phyloP scores from a whole-genome alignment of 2,797 vertebrate genomes.

The Sebastes vulpes region DNA sequence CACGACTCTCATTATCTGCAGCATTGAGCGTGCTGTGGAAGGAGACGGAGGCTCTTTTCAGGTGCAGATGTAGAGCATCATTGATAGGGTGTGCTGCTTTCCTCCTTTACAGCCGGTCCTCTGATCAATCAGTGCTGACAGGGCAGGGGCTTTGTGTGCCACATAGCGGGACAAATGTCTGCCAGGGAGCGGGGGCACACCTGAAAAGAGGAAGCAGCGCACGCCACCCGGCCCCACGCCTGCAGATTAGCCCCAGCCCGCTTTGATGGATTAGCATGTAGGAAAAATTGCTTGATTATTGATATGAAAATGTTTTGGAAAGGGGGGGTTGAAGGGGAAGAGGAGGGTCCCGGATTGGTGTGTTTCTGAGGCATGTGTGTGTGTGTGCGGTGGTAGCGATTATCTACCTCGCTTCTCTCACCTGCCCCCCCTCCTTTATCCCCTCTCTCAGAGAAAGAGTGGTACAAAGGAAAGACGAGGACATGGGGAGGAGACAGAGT shows the following conservation, averaged over 20 bases:
- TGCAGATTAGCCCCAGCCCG: constrained; percentile 94
- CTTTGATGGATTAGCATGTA: constrained; percentile 99
- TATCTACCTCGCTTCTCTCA: constrained; percentile 83
- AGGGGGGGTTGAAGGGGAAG: constrained; percentile 30
- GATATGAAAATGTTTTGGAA: constrained; percentile 97
- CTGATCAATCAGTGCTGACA: constrained; percentile 97
- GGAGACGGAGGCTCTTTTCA: constrained; percentile 80
- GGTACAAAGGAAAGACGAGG: constrained; percentile 91
- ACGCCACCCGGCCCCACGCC: constrained; percentile 54
- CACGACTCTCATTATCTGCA: constrained; percentile 86
- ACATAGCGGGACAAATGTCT: constrained; percentile 95
- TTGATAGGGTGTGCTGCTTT: constrained; percentile 90
- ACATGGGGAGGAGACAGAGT: constrained; percentile 78
- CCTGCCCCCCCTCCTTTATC: constrained; percentile 83
- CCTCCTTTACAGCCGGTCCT: constrained; percentile 88
- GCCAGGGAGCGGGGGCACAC: constrained; percentile 92
- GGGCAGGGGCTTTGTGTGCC: constrained; percentile 92
- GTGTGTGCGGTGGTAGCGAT: constrained; percentile 56
- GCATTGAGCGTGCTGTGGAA: constrained; percentile 86
- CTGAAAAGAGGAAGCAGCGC: constrained; percentile 87
- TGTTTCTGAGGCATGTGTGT: constrained; percentile 50
- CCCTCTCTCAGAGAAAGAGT: constrained; percentile 73
- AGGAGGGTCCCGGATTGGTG: constrained; percentile 41
- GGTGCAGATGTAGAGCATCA: constrained; percentile 86
- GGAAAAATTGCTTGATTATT: constrained; percentile 99